These are phyloP conservation scores for Tupaia tana DNA, from an alignment of 2,113 vertebrate genomes.

Conservation along the genomic window DNA sequence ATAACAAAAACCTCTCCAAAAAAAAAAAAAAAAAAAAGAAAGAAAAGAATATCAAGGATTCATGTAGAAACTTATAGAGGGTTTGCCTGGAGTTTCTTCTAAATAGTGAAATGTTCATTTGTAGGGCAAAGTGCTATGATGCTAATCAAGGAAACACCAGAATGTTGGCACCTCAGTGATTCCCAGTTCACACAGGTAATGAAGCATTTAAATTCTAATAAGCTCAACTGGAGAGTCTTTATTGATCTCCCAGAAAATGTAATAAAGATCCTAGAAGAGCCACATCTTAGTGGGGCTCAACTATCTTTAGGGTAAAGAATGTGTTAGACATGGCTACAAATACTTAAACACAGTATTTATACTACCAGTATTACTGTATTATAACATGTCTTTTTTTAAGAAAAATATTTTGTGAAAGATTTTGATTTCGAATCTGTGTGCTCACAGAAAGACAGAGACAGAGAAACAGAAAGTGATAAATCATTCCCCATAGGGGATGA, in stretches of 20 bases:
- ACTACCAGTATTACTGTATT: too few relatives aligned
- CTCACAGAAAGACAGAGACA: too few relatives aligned
- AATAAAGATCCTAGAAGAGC: background rate
- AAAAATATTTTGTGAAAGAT: too few relatives aligned
- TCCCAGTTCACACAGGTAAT: background rate
- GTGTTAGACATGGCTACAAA: background rate
- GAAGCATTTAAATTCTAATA: background rate
- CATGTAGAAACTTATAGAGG: background rate
- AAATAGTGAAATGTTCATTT: background rate
- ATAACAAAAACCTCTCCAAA: too few relatives aligned
- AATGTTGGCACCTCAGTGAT: background rate
- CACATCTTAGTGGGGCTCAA: rapidly evolving
- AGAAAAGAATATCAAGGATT: background rate
- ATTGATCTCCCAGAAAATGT: background rate
- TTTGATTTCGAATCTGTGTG: too few relatives aligned
- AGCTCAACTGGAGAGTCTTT: background rate
- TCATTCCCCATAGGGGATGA: too few relatives aligned
- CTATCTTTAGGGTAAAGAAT: background rate
- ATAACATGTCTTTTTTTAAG: too few relatives aligned
- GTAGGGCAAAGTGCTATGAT: background rate
- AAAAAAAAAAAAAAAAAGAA: too few relatives aligned
- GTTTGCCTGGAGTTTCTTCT: background rate
- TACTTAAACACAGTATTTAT: background rate
- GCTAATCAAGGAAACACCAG: background rate
- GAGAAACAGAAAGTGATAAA: too few relatives aligned